Evolutionary conservation across 2,888 invertebrate species (phyloP).

Genomic region (Hypercompe scribonia): DNA sequence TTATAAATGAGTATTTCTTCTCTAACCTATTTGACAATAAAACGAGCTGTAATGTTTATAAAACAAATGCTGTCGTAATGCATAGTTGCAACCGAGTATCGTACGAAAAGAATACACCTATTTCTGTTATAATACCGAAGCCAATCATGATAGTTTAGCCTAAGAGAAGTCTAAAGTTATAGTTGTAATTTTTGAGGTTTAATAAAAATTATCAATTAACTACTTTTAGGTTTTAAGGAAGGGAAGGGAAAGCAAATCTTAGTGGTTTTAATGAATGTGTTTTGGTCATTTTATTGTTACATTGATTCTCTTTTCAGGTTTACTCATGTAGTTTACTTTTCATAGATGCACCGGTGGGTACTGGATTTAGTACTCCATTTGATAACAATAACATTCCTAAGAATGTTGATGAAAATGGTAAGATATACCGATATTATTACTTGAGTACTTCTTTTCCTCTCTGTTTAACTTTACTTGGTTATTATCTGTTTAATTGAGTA

Average conservation of each 20-base stretch:
- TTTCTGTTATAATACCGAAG: too few species aligned
- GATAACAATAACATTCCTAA: conserved; percentile 76
- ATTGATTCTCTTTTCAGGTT: conserved; percentile 77
- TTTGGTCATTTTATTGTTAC: not conserved
- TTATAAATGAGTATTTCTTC: not conserved
- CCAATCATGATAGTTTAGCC: not conserved
- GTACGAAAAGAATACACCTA: too few species aligned
- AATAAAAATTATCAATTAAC: too few species aligned
- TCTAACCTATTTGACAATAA: not conserved
- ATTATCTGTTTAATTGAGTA: too few species aligned
- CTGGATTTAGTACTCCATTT: conserved; percentile 92
- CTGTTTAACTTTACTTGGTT: too few species aligned
- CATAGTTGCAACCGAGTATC: too few species aligned
- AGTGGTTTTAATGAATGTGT: not conserved
- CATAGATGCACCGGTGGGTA: conserved; percentile 95
- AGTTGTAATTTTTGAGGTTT: not conserved
- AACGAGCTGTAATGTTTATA: not conserved
- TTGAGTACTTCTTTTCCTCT: too few species aligned
- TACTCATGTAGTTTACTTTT: conserved; percentile 93
- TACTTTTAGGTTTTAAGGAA: too few species aligned
- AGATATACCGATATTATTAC: not conserved
- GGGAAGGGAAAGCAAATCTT: too few species aligned
- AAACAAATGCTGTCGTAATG: not conserved
- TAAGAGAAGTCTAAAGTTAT: not conserved
- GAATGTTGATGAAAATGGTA: conserved; percentile 39